These are phyloP conservation scores for Riparia riparia DNA, from an alignment of 2,113 vertebrate species.

Conservation along the genomic window DNA sequence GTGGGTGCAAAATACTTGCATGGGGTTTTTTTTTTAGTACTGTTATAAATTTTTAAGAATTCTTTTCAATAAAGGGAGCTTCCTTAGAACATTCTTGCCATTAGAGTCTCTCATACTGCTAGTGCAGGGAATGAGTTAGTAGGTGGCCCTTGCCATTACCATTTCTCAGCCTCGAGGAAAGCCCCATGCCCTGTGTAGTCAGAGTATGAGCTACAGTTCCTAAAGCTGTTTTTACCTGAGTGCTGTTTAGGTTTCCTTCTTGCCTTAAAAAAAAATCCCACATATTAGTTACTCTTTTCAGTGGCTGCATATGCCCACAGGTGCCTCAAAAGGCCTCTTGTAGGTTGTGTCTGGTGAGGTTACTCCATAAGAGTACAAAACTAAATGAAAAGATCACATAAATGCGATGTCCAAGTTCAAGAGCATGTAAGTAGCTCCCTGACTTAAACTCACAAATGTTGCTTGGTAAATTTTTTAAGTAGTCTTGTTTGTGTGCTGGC, in stretches of 20 bases:
- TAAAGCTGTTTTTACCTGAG: neutral
- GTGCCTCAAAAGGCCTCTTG: rapidly evolving
- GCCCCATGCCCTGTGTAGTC: neutral
- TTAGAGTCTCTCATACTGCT: neutral
- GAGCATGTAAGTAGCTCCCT: neutral
- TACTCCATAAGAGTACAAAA: neutral
- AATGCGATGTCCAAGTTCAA: neutral
- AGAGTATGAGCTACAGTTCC: neutral
- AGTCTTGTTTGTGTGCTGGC: neutral
- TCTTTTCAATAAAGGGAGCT: neutral
- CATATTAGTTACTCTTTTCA: neutral
- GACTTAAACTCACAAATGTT: neutral
- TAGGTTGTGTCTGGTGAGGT: neutral
- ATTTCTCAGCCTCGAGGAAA: neutral
- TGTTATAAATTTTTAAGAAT: neutral
- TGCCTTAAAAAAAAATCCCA: neutral
- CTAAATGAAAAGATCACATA: neutral
- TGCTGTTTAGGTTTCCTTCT: neutral
- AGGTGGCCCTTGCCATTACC: neutral
- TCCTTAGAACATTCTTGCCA: neutral
- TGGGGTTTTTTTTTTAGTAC: neutral
- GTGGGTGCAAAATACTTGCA: neutral
- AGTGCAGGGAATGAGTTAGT: rapidly evolving
- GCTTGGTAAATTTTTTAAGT: constrained; percentile 15
- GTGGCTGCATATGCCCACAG: neutral